phyloP scores from a whole-genome alignment of 2,888 invertebrate species.

The Tipula confusa region DNA sequence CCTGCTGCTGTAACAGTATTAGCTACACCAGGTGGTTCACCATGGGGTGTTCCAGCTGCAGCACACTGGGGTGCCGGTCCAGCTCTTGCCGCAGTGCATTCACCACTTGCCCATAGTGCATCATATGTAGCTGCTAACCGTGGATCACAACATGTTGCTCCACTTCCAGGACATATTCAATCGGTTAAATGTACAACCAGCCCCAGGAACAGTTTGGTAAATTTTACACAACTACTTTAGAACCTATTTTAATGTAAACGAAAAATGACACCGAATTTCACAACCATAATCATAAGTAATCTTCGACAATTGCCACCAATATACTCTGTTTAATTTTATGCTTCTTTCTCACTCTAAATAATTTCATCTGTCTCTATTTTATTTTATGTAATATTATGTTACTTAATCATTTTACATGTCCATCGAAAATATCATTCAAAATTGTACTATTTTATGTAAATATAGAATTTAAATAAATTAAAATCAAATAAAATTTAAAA shows the following conservation, averaged over 20 bases:
- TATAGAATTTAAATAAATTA: background rate
- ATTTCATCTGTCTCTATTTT: background rate
- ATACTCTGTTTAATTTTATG: background rate
- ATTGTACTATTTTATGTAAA: background rate
- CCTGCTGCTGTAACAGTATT: background rate
- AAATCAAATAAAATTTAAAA: too few species aligned
- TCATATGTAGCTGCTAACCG: constrained; percentile 37
- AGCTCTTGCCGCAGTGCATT: constrained; percentile 36
- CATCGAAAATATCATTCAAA: background rate
- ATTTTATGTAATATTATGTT: background rate
- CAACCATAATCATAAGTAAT: background rate
- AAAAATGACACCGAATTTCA: background rate
- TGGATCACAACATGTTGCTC: constrained; percentile 30
- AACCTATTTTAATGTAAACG: background rate
- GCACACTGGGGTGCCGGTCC: background rate
- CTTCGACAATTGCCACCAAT: background rate
- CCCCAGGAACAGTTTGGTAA: constrained; percentile 29
- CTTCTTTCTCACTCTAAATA: background rate
- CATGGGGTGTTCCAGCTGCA: too few species aligned
- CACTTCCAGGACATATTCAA: constrained; percentile 28
- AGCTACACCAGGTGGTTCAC: constrained; percentile 7
- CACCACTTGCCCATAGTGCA: constrained; percentile 34
- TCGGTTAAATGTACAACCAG: constrained; percentile 28
- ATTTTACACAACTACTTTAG: background rate
- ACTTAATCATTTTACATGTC: background rate